Conservation (phyloP, 2,888 invertebrate species). For the Eurytoma californica region DNA sequence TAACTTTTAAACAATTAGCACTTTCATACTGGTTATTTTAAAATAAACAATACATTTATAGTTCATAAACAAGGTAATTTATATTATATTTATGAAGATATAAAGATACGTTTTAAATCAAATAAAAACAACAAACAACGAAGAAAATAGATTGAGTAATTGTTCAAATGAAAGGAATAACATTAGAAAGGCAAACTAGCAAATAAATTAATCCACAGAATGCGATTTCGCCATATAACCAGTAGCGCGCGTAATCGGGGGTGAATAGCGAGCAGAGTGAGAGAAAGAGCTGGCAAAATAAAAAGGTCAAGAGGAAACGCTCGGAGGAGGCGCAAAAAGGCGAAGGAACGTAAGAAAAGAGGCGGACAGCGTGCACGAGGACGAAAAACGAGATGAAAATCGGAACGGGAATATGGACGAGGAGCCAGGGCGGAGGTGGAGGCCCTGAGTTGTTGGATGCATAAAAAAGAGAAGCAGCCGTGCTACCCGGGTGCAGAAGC, state of each 20-base stretch:
- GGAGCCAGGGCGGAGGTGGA: constrained; percentile 41
- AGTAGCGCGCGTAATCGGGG: background rate
- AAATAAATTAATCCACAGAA: constrained; percentile 49
- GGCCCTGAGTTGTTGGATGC: constrained; percentile 45
- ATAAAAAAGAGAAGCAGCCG: constrained; percentile 49
- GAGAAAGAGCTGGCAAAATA: background rate
- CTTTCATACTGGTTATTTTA: no score
- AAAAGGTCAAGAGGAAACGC: constrained; percentile 30
- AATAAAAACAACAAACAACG: no score
- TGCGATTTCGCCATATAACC: constrained; percentile 39
- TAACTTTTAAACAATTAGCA: no score
- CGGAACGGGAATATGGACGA: constrained; percentile 60
- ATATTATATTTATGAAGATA: no score
- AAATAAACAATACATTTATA: no score
- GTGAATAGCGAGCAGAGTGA: background rate
- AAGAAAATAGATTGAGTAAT: no score
- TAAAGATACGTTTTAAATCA: no score
- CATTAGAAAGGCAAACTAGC: background rate
- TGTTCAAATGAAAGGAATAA: no score
- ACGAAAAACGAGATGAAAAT: constrained; percentile 60
- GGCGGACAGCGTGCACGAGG: constrained; percentile 48
- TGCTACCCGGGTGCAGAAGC: constrained; percentile 43
- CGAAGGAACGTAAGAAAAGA: constrained; percentile 52
- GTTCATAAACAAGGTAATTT: no score
- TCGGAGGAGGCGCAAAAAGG: constrained; percentile 47